Conservation (phyloP, 2,888 invertebrate species). For the Pelosia muscerda region DNA sequence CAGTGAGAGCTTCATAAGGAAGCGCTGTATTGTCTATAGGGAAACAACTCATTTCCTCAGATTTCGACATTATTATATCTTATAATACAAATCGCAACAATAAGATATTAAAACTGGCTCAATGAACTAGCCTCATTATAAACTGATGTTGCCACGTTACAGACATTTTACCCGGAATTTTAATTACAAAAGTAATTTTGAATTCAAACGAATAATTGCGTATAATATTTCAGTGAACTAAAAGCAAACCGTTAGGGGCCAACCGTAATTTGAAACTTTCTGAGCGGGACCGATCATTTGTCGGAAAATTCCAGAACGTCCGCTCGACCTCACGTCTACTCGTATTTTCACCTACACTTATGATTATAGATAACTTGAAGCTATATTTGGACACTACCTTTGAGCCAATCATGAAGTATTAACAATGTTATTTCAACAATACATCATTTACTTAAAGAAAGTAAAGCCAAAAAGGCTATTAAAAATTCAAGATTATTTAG, state of each 20-base stretch:
- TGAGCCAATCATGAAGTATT: neutral
- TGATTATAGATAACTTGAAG: conserved; percentile 21
- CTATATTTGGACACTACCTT: conserved; percentile 10
- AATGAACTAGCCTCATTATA: conserved; percentile 55
- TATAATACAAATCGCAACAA: conserved; percentile 25
- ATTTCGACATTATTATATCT: neutral
- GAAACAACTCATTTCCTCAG: conserved; percentile 1
- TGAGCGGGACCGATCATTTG: conserved; percentile 64
- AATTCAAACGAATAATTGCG: conserved; percentile 57
- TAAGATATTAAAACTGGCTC: neutral
- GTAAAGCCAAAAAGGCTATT: too few relatives aligned
- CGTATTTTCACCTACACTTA: conserved; percentile 57
- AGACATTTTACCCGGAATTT: conserved; percentile 48
- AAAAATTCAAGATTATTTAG: too few relatives aligned
- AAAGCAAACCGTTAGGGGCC: conserved; percentile 52
- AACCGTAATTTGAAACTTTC: conserved; percentile 69
- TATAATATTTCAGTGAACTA: conserved; percentile 65
- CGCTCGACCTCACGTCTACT: conserved; percentile 54
- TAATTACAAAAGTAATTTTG: conserved; percentile 63
- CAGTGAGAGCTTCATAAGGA: neutral
- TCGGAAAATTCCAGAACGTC: conserved; percentile 65
- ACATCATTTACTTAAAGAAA: too few relatives aligned
- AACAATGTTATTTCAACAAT: neutral
- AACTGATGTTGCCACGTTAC: conserved; percentile 35
- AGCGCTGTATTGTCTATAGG: neutral